phyloP scores from a whole-genome alignment of 1,140 invertebrate genomes.

The Penaeus japonicus region DNA sequence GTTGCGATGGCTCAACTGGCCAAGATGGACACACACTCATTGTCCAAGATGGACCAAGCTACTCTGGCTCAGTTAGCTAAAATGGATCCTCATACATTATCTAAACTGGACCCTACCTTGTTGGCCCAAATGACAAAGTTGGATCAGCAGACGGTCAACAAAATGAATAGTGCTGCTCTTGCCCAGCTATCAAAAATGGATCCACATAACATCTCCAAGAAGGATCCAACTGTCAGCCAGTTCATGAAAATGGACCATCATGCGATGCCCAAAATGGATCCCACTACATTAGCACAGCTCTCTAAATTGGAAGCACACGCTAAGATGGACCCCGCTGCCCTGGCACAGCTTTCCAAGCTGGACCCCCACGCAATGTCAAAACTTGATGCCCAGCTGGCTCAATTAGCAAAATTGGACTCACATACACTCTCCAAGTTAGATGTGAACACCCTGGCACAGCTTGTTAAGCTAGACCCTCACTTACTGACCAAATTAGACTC shows the following conservation, averaged over 20 bases:
- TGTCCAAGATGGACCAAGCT: slow-evolving; percentile 52
- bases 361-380: slow-evolving; percentile 56
- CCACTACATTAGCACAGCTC: slow-evolving; percentile 47
- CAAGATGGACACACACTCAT: slow-evolving; percentile 49
- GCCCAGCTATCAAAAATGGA: slow-evolving; percentile 49
- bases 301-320: slow-evolving; percentile 53
- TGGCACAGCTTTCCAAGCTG: slow-evolving; percentile 57
- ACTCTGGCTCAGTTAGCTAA: slow-evolving; percentile 46
- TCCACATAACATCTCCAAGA: slow-evolving; percentile 46
- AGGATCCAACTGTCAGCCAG: slow-evolving; percentile 36
- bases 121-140: slow-evolving; percentile 50
- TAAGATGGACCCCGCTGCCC: slow-evolving; percentile 48
- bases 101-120: slow-evolving; percentile 46
- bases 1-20: slow-evolving; percentile 44
- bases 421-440: slow-evolving; percentile 55
- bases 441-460: slow-evolving; percentile 56
- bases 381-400: slow-evolving; percentile 55
- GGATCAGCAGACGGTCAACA: slow-evolving; percentile 48
- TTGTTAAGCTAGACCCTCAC: slow-evolving; percentile 57
- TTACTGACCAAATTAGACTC: slow-evolving; percentile 56
- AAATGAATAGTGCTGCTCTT: slow-evolving; percentile 52
- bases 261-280: slow-evolving; percentile 50
- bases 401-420: slow-evolving; percentile 54
- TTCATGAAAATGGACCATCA: slow-evolving; percentile 49
- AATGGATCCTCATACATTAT: slow-evolving; percentile 48